A percentile compares a stretch with the other conserved stretches of the same genome.
Conservation (phyloP, 1,140 invertebrate genomes). For the Drosophila ficusphila region DNA sequence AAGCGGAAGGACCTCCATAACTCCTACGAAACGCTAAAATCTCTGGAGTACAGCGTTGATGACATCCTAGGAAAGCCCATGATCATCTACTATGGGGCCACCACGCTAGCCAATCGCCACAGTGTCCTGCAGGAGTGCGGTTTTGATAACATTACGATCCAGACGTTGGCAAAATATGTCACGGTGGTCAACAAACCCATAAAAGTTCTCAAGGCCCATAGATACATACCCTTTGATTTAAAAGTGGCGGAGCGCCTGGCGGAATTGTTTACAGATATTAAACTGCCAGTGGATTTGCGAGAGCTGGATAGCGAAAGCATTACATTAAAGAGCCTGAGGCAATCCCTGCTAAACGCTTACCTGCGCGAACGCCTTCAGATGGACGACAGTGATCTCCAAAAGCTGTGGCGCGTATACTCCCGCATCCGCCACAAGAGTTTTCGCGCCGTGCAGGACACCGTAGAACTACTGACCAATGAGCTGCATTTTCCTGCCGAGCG, state of each 20-base stretch:
- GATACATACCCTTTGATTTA: slow-evolving; percentile 54
- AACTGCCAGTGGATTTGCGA: slow-evolving; percentile 49
- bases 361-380: slow-evolving; percentile 85
- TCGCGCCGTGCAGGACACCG: slow-evolving; percentile 84
- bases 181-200: slow-evolving; percentile 74
- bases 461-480: slow-evolving; percentile 84
- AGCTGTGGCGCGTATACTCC: slow-evolving; percentile 85
- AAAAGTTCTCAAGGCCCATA: slow-evolving; percentile 57
- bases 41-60: slow-evolving; percentile 74
- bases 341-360: slow-evolving; percentile 85
- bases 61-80: slow-evolving; percentile 85
- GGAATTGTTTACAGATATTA: slow-evolving; percentile 54
- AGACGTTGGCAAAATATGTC: slow-evolving; percentile 85
- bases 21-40: slow-evolving; percentile 61
- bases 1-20: slow-evolving; percentile 70
- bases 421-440: slow-evolving; percentile 85
- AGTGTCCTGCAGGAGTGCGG: slow-evolving; percentile 86
- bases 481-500: slow-evolving; percentile 84
- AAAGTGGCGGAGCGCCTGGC: slow-evolving; percentile 75
- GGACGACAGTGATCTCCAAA: slow-evolving; percentile 84
- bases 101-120: slow-evolving; percentile 85
- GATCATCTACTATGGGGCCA: slow-evolving; percentile 85
- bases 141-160: slow-evolving; percentile 84
- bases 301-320: slow-evolving; percentile 59
- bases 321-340: slow-evolving; percentile 84